phyloP scores from a whole-genome alignment of 2,888 invertebrate genomes.

The Melanargia galathea region DNA sequence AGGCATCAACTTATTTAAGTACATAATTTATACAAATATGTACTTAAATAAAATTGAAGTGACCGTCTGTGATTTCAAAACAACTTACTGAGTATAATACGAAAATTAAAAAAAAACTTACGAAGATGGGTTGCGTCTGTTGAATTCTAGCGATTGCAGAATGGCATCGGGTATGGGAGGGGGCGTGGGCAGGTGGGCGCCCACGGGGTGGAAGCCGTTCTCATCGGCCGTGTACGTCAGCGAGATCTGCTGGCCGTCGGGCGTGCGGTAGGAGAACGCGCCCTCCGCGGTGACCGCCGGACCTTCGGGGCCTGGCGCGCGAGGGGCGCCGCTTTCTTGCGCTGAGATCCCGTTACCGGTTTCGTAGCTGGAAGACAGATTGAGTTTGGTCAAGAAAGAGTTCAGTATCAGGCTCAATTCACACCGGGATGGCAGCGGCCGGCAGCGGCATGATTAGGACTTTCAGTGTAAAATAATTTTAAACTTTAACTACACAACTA shows the following conservation, averaged over 20 bases:
- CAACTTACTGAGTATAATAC: too few species aligned
- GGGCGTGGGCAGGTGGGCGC: slow-evolving; percentile 83
- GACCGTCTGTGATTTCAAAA: too few species aligned
- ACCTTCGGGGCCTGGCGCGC: slow-evolving; percentile 80
- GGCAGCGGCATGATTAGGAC: too few species aligned
- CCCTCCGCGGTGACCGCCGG: slow-evolving; percentile 84
- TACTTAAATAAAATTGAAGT: too few species aligned
- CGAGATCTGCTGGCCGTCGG: slow-evolving; percentile 85
- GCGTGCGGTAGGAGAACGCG: slow-evolving; percentile 85
- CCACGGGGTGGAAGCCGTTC: slow-evolving; percentile 86
- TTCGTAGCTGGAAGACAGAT: slow-evolving; percentile 73
- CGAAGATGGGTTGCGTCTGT: slow-evolving; percentile 72
- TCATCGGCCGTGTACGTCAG: slow-evolving; percentile 87
- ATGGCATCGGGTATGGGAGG: slow-evolving; percentile 80
- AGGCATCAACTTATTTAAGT: too few species aligned
- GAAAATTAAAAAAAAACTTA: too few species aligned
- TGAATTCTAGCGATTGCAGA: slow-evolving; percentile 78
- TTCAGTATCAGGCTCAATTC: too few species aligned
- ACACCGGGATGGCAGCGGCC: too few species aligned
- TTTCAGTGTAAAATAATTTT: too few species aligned
- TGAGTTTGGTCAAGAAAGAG: not conserved
- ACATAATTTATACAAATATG: too few species aligned
- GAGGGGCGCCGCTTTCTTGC: slow-evolving; percentile 81
- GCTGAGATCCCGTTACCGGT: slow-evolving; percentile 86
- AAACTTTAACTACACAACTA: too few species aligned